A percentile compares a stretch with the other conserved stretches of the same genome.
Evolutionary conservation across 2,888 invertebrate species (phyloP).

Genomic region (Catocala fraxini): DNA sequence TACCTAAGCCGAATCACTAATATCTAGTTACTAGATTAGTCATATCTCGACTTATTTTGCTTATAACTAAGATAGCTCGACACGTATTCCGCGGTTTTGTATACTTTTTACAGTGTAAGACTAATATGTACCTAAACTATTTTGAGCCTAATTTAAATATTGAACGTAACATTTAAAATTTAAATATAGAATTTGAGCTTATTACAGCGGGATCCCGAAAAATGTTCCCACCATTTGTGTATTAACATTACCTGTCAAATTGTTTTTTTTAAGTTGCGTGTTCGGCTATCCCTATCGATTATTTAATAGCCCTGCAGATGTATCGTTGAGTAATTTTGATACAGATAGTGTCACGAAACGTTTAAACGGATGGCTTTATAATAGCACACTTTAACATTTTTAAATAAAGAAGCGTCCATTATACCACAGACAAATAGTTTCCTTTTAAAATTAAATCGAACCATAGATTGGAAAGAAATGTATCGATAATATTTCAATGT

Average conservation of each 20-base stretch:
- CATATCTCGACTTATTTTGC: no score
- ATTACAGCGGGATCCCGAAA: neutral
- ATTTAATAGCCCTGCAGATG: constrained; percentile 47
- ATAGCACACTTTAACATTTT: constrained; percentile 15
- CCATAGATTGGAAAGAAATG: no score
- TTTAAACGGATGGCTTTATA: constrained; percentile 28
- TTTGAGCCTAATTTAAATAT: no score
- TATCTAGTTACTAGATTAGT: no score
- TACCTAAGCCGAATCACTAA: no score
- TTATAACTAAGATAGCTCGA: no score
- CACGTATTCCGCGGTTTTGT: no score
- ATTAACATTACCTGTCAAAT: neutral
- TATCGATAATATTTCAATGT: neutral
- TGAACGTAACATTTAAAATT: no score
- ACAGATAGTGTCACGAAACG: constrained; percentile 35
- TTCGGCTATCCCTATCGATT: constrained; percentile 34
- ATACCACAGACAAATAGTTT: neutral
- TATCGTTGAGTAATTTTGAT: constrained; percentile 45
- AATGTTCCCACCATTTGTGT: neutral
- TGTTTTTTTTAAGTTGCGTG: constrained; percentile 38
- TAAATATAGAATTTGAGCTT: no score
- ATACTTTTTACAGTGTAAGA: no score
- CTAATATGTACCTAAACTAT: no score
- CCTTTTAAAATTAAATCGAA: neutral
- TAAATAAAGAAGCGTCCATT: neutral